Evolutionary conservation across 1,140 invertebrate genomes (phyloP).

Genomic region (Bradynema listronoti): DNA sequence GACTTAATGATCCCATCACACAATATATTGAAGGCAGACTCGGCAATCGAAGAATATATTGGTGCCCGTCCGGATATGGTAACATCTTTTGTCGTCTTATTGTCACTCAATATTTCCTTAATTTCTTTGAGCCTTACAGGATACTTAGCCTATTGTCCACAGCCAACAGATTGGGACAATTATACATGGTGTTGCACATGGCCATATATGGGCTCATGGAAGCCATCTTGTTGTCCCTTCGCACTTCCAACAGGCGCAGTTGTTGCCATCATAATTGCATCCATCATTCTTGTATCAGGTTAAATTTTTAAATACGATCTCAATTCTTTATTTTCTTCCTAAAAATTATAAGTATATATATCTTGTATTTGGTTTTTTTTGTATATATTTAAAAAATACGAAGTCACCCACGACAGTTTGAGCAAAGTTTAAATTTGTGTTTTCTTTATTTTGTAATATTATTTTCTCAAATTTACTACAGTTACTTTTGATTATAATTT

Average conservation of each 20-base stretch:
- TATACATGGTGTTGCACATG: constrained; percentile 58
- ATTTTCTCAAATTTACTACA: background rate
- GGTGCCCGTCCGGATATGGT: constrained; percentile 57
- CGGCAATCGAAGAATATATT: constrained; percentile 56
- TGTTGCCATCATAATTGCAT: constrained; percentile 54
- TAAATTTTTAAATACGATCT: constrained; percentile 9
- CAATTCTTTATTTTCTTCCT: background rate
- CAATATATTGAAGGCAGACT: constrained; percentile 57
- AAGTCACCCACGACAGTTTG: too few species aligned
- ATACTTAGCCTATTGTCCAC: constrained; percentile 57
- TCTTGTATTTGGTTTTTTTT: background rate
- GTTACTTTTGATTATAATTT: background rate
- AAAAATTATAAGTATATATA: background rate
- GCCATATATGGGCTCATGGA: constrained; percentile 50
- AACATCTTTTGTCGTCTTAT: constrained; percentile 19
- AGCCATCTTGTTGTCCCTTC: constrained; percentile 58
- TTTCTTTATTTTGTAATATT: constrained; percentile 1
- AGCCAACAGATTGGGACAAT: constrained; percentile 58
- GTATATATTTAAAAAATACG: too few species aligned
- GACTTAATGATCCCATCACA: constrained; percentile 56
- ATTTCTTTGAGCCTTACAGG: constrained; percentile 31
- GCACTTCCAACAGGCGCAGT: constrained; percentile 57
- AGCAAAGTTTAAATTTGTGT: constrained; percentile 12
- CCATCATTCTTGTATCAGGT: constrained; percentile 48
- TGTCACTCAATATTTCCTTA: background rate